These are phyloP conservation scores for Ceratina japonica DNA, from an alignment of 1,140 invertebrate genomes.

Conservation along the genomic window DNA sequence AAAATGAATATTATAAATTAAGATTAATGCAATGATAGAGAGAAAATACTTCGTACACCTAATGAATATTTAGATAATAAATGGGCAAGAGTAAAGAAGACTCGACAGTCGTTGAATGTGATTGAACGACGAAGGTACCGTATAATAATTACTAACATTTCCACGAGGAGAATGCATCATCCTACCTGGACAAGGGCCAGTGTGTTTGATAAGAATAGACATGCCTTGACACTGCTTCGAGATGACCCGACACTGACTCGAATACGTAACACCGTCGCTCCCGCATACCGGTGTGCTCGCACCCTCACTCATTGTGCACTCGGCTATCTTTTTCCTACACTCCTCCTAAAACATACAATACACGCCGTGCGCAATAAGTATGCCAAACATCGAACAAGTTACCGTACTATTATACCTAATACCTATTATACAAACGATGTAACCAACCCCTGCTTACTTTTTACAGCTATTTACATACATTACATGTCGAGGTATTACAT, in stretches of 20 bases:
- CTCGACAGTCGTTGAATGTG: too few species aligned
- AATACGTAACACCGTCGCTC: slow-evolving; percentile 89
- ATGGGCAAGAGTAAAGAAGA: too few species aligned
- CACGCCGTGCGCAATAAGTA: background rate
- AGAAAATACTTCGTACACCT: too few species aligned
- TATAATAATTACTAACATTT: slow-evolving; percentile 57
- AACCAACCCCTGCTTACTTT: too few species aligned
- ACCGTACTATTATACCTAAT: too few species aligned
- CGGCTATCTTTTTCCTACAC: slow-evolving; percentile 75
- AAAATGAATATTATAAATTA: too few species aligned
- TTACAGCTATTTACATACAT: too few species aligned
- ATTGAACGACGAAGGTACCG: slow-evolving; percentile 38
- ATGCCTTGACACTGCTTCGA: slow-evolving; percentile 86
- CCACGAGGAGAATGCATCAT: slow-evolving; percentile 33
- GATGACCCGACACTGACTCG: slow-evolving; percentile 87
- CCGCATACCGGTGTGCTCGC: slow-evolving; percentile 85
- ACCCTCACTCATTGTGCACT: slow-evolving; percentile 70
- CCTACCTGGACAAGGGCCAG: slow-evolving; percentile 85
- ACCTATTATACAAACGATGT: too few species aligned
- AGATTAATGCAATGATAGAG: too few species aligned
- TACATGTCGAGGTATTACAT: too few species aligned
- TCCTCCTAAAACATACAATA: slow-evolving; percentile 72
- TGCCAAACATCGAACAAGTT: background rate
- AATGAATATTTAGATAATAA: too few species aligned
- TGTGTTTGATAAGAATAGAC: slow-evolving; percentile 84